Percentiles rank a stretch among this genome's conserved stretches.
phyloP scores from a whole-genome alignment of 2,113 vertebrate species.

The Conger conger region DNA sequence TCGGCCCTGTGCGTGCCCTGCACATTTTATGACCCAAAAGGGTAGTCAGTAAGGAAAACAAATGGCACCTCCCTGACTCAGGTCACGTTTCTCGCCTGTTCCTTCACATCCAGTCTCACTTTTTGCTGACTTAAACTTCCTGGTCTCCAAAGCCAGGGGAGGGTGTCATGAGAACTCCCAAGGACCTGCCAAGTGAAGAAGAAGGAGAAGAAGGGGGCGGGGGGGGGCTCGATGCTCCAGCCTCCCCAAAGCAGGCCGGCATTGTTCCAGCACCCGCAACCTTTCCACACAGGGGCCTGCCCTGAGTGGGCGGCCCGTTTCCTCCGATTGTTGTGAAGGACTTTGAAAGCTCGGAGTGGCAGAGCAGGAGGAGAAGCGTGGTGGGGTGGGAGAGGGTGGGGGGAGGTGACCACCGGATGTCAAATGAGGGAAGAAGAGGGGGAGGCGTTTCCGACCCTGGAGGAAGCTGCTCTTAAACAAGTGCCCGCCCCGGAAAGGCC shows the following conservation, averaged over 20 bases:
- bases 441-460: not conserved
- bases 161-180: conserved; percentile 10
- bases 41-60: not conserved
- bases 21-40: not conserved
- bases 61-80: not conserved
- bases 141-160: not conserved
- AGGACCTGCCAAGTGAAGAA: conserved; percentile 9
- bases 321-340: conserved; percentile 7
- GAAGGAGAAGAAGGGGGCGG: not conserved
- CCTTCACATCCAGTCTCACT: not conserved
- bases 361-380: not conserved
- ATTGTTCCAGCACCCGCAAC: conserved; percentile 22
- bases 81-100: not conserved
- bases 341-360: not conserved
- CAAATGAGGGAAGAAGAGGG: not conserved
- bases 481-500: not conserved
- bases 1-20: not conserved
- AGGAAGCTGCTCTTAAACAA: not conserved
- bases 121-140: conserved; percentile 20
- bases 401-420: not conserved
- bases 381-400: not conserved
- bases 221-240: not conserved
- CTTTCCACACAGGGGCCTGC: not conserved
- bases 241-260: not conserved
- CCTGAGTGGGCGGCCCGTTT: not conserved